Evolutionary conservation across 1,140 invertebrate genomes (phyloP), one percentile per base, ranked within the genome.

Genomic region (Lordiphosa mommai): DNA sequence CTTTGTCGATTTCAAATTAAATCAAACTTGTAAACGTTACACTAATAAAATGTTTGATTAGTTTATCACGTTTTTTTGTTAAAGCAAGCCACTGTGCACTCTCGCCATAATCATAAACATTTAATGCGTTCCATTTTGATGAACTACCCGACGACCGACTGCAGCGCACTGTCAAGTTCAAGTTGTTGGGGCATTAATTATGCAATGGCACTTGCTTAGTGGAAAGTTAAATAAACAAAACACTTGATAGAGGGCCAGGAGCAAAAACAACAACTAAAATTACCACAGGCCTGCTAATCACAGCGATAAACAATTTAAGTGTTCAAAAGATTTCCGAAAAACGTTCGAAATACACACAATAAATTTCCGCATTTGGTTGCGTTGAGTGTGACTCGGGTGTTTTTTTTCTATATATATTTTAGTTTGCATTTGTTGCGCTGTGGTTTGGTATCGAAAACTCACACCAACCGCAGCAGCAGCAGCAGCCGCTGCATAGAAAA

Each of bases 311-410:
- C 76, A 82, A 82, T 80, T 80, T 80, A 59, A 71, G 71, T 51
- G 76, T 61, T 58, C 40, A 72, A 67, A 82, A 80, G 60, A 80
- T 80, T 74, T 74, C 66, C 76, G 55, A 79, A 67, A 66, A 20
- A 41, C 16, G 23, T 34, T 6, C 46, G n/a, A n/a, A 48, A 61
- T 23, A 52, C 40, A 46, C 71, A 84, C 77, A 68, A 82, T 82
- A 82, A 82, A 84, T 82, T 82, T 82, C 76, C 76, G 76, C 76
- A 84, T 82, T 76, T 61, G 46, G 63, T 73, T 73, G 51, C 56
- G 17, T 43, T 27, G 37, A 37, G 61, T 61, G 48, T 30, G 63
- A 50, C 63, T 51, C 23, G 46, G 49, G 61, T 36, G 67, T 52
- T 49, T 61, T 59, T 29, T 37, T 60, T 61, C 71, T 58, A 56